These are phyloP conservation scores for Orthochromis indermauri DNA, from an alignment of 2,113 vertebrate genomes.

Conservation along the genomic window DNA sequence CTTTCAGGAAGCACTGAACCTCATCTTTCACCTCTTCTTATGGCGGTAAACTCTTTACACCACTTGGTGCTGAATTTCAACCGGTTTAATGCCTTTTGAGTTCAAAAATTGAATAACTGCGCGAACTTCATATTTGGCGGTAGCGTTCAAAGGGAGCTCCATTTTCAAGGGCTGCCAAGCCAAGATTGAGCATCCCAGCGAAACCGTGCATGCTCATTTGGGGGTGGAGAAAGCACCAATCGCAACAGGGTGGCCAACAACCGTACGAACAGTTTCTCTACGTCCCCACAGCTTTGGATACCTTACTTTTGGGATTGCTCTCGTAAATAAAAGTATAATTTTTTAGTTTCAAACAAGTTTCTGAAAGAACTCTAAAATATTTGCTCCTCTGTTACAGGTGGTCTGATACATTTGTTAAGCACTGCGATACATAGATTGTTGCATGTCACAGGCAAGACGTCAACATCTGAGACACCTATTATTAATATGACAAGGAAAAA, in stretches of 20 bases:
- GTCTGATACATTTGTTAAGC: background rate
- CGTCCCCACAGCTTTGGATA: background rate
- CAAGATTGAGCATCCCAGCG: background rate
- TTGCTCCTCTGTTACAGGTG: background rate
- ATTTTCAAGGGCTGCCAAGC: background rate
- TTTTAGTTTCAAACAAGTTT: background rate
- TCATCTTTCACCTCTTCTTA: background rate
- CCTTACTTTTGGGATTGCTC: background rate
- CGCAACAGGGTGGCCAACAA: background rate
- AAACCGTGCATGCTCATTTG: background rate
- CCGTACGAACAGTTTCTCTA: background rate
- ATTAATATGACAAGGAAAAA: background rate
- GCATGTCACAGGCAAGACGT: background rate
- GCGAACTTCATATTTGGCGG: background rate
- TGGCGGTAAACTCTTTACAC: background rate
- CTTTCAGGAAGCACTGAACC: background rate
- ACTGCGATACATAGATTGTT: background rate
- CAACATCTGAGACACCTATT: background rate
- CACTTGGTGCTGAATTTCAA: background rate
- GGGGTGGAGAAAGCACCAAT: background rate
- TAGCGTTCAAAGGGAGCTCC: background rate
- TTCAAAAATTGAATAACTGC: background rate
- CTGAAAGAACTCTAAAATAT: background rate
- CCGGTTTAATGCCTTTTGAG: background rate
- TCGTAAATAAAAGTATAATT: background rate